Percentiles rank a stretch among this genome's conserved stretches.
Evolutionary conservation across 2,888 invertebrate species (phyloP).

Genomic region (Ochlodes sylvanus): DNA sequence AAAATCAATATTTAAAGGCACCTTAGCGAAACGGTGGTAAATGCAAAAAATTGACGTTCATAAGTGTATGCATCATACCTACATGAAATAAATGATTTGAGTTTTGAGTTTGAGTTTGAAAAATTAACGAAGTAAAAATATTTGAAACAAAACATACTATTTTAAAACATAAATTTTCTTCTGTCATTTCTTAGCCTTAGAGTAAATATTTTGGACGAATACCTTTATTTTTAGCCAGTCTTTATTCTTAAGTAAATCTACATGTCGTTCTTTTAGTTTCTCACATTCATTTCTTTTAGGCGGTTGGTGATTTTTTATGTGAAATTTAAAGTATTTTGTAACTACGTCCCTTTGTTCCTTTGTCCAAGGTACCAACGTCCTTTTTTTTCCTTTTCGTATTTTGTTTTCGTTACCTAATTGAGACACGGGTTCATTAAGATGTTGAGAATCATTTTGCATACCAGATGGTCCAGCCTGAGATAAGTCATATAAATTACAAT

Average conservation of each 20-base stretch:
- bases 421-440: constrained; percentile 37
- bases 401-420: constrained; percentile 23
- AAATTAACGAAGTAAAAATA: constrained; percentile 27
- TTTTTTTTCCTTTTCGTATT: constrained; percentile 40
- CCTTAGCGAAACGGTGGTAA: too few relatives aligned
- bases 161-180: constrained; percentile 35
- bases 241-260: constrained; percentile 46
- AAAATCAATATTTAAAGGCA: too few relatives aligned
- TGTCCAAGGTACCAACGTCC: constrained; percentile 48
- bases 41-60: too few relatives aligned
- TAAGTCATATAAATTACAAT: constrained; percentile 40
- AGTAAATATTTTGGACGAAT: constrained; percentile 46
- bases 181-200: constrained; percentile 38
- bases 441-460: neutral
- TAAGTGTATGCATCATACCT: too few relatives aligned
- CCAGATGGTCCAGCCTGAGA: neutral
- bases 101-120: too few relatives aligned
- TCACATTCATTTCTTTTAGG: constrained; percentile 49
- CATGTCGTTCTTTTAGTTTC: constrained; percentile 39
- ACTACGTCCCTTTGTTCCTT: constrained; percentile 45
- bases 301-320: constrained; percentile 47
- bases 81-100: too few relatives aligned
- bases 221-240: constrained; percentile 50
- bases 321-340: constrained; percentile 43
- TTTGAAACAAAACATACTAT: neutral